Percentiles rank a stretch among this genome's conserved stretches.
phyloP scores from a whole-genome alignment of 2,113 vertebrate genomes.

The Prionailurus bengalensis region DNA sequence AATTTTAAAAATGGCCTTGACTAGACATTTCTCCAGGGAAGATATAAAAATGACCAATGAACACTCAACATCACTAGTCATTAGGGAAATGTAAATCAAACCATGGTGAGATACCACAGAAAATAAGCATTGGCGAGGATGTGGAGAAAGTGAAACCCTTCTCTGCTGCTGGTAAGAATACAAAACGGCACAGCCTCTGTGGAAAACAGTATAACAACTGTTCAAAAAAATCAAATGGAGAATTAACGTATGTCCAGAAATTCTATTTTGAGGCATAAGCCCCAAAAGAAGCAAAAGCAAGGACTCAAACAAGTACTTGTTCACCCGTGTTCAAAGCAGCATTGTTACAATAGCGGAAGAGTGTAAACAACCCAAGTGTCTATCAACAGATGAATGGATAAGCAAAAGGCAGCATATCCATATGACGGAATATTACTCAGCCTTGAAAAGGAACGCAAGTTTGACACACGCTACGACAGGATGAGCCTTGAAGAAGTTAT shows the following conservation, averaged over 20 bases:
- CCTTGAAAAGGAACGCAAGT: not conserved
- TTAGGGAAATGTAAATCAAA: too few species aligned
- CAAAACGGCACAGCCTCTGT: not conserved
- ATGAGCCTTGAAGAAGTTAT: not conserved
- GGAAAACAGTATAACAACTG: not conserved
- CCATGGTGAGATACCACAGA: not conserved
- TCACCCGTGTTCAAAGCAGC: not conserved
- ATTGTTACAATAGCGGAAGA: accelerated
- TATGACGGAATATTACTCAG: not conserved
- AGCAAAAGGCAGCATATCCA: accelerated
- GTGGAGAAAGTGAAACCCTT: not conserved
- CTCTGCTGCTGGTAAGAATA: not conserved
- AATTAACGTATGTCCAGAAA: not conserved
- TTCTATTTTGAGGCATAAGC: not conserved
- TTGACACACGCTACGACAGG: not conserved
- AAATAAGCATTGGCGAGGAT: too few species aligned
- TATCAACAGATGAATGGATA: not conserved
- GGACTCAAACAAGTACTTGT: not conserved
- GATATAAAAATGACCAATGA: not conserved
- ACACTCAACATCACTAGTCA: not conserved
- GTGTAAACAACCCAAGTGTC: too few species aligned
- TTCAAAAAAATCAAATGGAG: not conserved
- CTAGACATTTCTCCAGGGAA: not conserved
- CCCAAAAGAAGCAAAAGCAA: not conserved
- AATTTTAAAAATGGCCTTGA: not conserved